Base-by-base conservation (phyloP, 2,113 vertebrate species). In the Thalassoma bifasciatum region DNA sequence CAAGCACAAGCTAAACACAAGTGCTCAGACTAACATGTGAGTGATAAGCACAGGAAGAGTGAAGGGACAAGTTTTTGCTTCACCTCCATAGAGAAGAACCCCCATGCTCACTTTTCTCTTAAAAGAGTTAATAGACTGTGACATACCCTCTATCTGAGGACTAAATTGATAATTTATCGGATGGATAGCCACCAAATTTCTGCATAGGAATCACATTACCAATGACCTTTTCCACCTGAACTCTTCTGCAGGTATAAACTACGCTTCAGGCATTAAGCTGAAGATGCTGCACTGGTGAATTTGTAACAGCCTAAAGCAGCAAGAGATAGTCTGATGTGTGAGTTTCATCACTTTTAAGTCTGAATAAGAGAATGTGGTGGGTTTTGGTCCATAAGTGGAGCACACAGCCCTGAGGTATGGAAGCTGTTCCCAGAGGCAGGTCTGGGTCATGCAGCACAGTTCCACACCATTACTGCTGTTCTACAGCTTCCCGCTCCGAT, bases 401-500 rank as follows among this genome's bases (percentile, higher is more conserved):
- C 75, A 73, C 49, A 47, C 30, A 51, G 57, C 83, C 79, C 77
- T 37, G 77, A 70, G 84, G 84, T 66, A 56, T 50, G 60, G 59
- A 62, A 81, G 47, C 64, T 49, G 60, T 83, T 82, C 85, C 75
- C 71, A 50, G 79, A 52, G 83, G 67, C 54, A 30, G 56, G 71
- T 66, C 75, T 53, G 51, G 60, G 77, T 75, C 67, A 58, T 67
- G 78, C 60, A 53, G 67, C 36, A 75, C 71, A 75, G 82, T 89
- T 91, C 88, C 81, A 81, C 67, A 75, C 73, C 91, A 92, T 89
- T 91, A 77, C 65, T 62, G 80, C 68, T 82, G 72, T 71, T 87
- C 82, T 68, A 46, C 72, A 72, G 71, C 81, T 86, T 90, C 86
- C 87, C 76, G 42, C 57, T 58, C 83, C 83, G 84, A 89, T 87